A percentile compares a stretch with the other conserved stretches of the same genome.
These are phyloP conservation scores for Alectoris magna DNA, from an alignment of 2,797 vertebrate genomes.

Conservation along the genomic window DNA sequence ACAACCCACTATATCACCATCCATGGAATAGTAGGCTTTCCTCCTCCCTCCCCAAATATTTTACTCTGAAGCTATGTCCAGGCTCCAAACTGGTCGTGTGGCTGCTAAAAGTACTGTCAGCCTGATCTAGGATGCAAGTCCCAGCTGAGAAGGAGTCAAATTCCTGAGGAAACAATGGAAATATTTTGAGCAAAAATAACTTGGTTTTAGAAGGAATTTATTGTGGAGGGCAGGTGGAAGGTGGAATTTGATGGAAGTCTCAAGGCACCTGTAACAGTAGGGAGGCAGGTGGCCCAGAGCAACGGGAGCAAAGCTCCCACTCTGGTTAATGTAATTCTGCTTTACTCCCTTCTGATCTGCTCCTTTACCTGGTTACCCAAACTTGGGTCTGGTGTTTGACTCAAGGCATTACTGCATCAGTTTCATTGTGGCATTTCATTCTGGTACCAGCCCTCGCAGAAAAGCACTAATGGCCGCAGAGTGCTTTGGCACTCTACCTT, in stretches of 20 bases:
- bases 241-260: not conserved
- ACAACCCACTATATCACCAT: not conserved
- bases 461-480: not conserved
- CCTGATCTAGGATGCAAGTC: rapidly evolving
- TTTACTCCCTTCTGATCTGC: not conserved
- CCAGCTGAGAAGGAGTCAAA: not conserved
- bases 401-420: not conserved
- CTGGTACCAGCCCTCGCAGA: not conserved
- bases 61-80: not conserved
- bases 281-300: not conserved
- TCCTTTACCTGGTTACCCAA: not conserved
- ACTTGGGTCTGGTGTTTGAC: not conserved
- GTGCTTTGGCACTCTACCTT: not conserved
- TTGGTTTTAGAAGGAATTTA: conserved; percentile 11
- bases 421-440: not conserved
- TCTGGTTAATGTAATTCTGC: not conserved
- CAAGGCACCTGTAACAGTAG: not conserved
- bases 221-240: conserved; percentile 26
- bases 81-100: not conserved
- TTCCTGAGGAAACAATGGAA: conserved; percentile 24
- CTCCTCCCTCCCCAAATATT: not conserved
- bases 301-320: not conserved
- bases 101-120: not conserved
- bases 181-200: conserved; percentile 33
- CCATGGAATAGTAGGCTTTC: not conserved